Evolutionary conservation across 1,140 invertebrate genomes (phyloP).

Genomic region (Drosophila busckii): DNA sequence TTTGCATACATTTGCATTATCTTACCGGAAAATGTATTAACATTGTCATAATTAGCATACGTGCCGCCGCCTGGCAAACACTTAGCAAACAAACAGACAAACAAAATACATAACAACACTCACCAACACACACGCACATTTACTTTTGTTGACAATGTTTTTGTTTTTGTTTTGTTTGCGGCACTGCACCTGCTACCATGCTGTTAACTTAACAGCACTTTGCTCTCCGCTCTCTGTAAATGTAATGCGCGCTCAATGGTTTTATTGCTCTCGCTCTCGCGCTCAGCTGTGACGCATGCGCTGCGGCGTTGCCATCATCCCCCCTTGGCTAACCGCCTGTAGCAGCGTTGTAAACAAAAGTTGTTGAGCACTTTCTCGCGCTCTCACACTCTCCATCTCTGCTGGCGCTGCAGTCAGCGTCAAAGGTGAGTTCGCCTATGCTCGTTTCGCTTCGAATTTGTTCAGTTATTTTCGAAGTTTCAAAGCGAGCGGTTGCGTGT

Average conservation of each 20-base stretch:
- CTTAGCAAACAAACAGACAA: slow-evolving; percentile 3
- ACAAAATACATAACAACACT: too few species aligned
- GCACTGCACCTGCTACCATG: slow-evolving; percentile 39
- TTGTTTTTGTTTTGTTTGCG: slow-evolving; percentile 29
- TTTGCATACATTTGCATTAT: slow-evolving; percentile 66
- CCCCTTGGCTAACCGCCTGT: slow-evolving; percentile 28
- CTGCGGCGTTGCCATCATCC: slow-evolving; percentile 9
- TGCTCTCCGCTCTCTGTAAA: not conserved
- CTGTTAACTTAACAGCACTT: slow-evolving; percentile 26
- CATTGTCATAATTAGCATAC: slow-evolving; percentile 72
- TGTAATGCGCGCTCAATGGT: slow-evolving; percentile 28
- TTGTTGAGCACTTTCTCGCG: slow-evolving; percentile 16
- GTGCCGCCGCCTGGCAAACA: slow-evolving; percentile 29
- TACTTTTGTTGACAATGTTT: slow-evolving; percentile 26
- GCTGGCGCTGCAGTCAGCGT: not conserved
- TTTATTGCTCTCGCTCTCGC: slow-evolving; percentile 26
- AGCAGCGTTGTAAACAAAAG: slow-evolving; percentile 52
- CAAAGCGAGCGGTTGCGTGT: slow-evolving; percentile 46
- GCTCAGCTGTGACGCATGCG: slow-evolving; percentile 35
- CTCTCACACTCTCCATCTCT: slow-evolving; percentile 13
- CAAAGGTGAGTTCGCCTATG: slow-evolving; percentile 46
- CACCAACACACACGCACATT: slow-evolving; percentile 1
- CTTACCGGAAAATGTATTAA: slow-evolving; percentile 63
- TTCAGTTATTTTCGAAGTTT: slow-evolving; percentile 69
- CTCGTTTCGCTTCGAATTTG: slow-evolving; percentile 62